Conservation (phyloP, 53 echinoderm and acorn worm genomes). For the Hippasteria phrygiana region DNA sequence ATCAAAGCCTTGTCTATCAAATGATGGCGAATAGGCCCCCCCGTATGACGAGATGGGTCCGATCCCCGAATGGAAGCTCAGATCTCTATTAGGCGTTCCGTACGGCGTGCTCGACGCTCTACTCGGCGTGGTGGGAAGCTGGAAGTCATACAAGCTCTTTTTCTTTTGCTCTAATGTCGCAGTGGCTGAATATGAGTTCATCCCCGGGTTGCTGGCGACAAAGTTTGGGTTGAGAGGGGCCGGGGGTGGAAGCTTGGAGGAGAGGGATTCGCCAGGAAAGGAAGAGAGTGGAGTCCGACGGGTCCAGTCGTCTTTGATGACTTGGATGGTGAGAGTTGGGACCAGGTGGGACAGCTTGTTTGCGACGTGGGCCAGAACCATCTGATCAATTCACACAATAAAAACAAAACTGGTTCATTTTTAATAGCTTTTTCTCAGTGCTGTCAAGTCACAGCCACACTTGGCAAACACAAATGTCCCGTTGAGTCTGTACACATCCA, state of each 20-base stretch:
- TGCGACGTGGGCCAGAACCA: conserved; percentile 96
- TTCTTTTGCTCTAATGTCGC: conserved; percentile 25
- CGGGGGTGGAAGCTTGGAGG: conserved; percentile 74
- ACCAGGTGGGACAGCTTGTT: conserved; percentile 95
- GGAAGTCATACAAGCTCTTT: conserved; percentile 46
- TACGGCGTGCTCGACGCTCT: conserved; percentile 94
- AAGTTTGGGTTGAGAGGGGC: conserved; percentile 67
- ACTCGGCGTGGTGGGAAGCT: conserved; percentile 56
- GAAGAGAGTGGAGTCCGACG: conserved; percentile 76
- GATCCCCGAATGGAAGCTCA: conserved; percentile 81
- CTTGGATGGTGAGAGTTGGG: conserved; percentile 88
- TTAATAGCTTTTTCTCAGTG: no score
- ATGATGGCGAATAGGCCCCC: background rate
- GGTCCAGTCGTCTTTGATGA: conserved; percentile 98
- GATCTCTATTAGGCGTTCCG: conserved; percentile 81
- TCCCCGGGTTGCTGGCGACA: conserved; percentile 59
- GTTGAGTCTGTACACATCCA: no score
- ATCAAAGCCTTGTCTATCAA: conserved; percentile 4
- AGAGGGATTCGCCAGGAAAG: conserved; percentile 65
- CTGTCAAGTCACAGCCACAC: no score
- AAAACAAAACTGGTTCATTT: no score
- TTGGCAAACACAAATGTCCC: no score
- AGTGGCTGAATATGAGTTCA: conserved; percentile 43
- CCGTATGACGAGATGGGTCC: conserved; percentile 58
- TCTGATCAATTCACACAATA: conserved; percentile 43